Evolutionary conservation across 2,113 vertebrate genomes (phyloP).

Genomic region (Picathartes gymnocephalus): DNA sequence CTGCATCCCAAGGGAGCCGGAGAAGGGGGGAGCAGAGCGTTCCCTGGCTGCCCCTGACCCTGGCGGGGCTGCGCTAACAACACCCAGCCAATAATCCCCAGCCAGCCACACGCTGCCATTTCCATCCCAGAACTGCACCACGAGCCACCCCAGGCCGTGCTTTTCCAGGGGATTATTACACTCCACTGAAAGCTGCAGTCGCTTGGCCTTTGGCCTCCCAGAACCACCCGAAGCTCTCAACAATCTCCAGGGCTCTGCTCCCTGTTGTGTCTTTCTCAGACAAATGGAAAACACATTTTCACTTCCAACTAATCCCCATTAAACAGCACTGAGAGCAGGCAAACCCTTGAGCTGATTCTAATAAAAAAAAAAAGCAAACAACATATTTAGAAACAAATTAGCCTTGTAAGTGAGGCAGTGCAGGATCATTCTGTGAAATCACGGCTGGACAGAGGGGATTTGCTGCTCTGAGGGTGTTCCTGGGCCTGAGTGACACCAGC

Average conservation of each 20-base stretch:
- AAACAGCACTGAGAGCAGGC: not conserved
- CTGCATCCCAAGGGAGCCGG: not conserved
- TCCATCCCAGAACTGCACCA: conserved; percentile 16
- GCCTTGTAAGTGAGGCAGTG: conserved; percentile 4
- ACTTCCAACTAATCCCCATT: not conserved
- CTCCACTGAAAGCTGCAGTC: conserved; percentile 5
- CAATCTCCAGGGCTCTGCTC: conserved; percentile 38
- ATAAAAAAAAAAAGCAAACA: not conserved
- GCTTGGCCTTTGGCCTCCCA: conserved; percentile 38
- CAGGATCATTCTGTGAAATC: not conserved
- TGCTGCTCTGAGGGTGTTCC: not conserved
- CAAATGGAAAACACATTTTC: conserved; percentile 42
- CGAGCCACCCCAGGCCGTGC: not conserved
- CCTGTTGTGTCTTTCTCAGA: conserved; percentile 36
- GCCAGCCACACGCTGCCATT: not conserved
- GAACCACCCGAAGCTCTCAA: conserved; percentile 21
- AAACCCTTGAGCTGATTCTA: not conserved
- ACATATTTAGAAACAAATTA: conserved; percentile 41
- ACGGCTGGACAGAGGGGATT: not conserved
- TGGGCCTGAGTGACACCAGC: not conserved
- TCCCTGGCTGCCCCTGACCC: not conserved
- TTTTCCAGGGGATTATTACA: conserved; percentile 33
- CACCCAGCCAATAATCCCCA: not conserved
- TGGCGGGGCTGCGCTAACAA: not conserved
- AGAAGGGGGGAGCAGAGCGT: not conserved